Evolutionary conservation across 64 coral and sea anemone genomes (phyloP).

Genomic region (Orbicella faveolata): DNA sequence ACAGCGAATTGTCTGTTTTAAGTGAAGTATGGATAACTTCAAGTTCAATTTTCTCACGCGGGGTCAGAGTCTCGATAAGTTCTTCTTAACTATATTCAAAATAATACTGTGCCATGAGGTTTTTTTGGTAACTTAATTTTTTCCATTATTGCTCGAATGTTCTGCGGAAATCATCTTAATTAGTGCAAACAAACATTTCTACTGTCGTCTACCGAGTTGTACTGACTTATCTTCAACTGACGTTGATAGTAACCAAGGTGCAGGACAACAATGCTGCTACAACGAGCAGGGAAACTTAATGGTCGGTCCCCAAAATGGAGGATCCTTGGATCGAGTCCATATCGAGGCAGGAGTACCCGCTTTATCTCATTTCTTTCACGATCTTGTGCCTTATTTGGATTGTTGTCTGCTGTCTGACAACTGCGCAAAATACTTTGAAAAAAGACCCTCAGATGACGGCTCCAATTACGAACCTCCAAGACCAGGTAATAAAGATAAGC

Average conservation of each 20-base stretch:
- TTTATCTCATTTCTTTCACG: slow-evolving; percentile 72
- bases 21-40: too few relatives aligned
- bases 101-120: too few relatives aligned
- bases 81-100: too few relatives aligned
- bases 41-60: too few relatives aligned
- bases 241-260: slow-evolving; percentile 41
- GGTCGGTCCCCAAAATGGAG: slow-evolving; percentile 32
- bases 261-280: slow-evolving; percentile 83
- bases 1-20: too few relatives aligned
- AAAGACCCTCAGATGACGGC: slow-evolving; percentile 59
- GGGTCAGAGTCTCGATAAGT: too few relatives aligned
- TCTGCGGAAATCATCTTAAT: too few relatives aligned
- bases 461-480: slow-evolving; percentile 43
- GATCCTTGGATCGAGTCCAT: slow-evolving; percentile 64
- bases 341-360: slow-evolving; percentile 26
- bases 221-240: background rate
- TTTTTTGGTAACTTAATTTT: too few relatives aligned
- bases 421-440: slow-evolving; percentile 50
- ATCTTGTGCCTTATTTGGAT: slow-evolving; percentile 73
- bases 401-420: slow-evolving; percentile 54
- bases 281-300: slow-evolving; percentile 58
- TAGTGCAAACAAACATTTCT: too few relatives aligned
- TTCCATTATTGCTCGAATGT: too few relatives aligned
- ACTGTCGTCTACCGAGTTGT: background rate
- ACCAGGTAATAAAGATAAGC: slow-evolving; percentile 9